Conservation (phyloP, 2,797 vertebrate genomes). For the Podarcis lilfordi region DNA sequence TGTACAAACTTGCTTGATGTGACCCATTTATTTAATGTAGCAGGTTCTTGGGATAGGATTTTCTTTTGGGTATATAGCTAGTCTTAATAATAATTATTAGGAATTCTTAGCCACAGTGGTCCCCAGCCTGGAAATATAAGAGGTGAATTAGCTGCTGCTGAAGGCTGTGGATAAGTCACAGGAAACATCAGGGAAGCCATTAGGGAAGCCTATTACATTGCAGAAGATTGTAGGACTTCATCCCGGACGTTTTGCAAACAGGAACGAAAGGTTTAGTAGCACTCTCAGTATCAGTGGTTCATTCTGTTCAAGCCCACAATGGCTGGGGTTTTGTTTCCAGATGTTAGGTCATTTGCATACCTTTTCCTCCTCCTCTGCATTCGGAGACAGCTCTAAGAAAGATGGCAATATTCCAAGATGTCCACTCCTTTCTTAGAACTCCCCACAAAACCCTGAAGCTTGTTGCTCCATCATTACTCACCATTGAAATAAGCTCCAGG, state of each 20-base stretch:
- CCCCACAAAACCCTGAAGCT: neutral
- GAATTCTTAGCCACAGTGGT: neutral
- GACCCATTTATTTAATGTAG: neutral
- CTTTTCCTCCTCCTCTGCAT: neutral
- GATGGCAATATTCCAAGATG: neutral
- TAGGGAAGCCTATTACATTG: conserved; percentile 29
- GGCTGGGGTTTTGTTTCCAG: neutral
- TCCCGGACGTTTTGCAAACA: neutral
- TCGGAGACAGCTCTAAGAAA: fast-evolving
- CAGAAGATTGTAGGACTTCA: conserved; percentile 27
- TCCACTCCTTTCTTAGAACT: fast-evolving
- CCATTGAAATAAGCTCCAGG: neutral
- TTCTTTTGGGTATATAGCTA: neutral
- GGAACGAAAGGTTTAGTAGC: neutral
- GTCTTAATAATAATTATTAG: neutral
- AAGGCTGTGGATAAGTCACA: conserved; percentile 40
- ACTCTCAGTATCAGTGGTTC: conserved; percentile 16
- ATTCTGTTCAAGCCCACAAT: neutral
- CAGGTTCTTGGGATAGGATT: neutral
- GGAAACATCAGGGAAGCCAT: conserved; percentile 6
- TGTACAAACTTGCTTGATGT: neutral
- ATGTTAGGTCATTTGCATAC: neutral
- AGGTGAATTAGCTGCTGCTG: conserved; percentile 10
- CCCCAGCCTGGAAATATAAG: neutral
- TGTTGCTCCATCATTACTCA: conserved; percentile 9